Evolutionary conservation across 2,113 vertebrate species (phyloP).

Genomic region (Dasypus novemcinctus): DNA sequence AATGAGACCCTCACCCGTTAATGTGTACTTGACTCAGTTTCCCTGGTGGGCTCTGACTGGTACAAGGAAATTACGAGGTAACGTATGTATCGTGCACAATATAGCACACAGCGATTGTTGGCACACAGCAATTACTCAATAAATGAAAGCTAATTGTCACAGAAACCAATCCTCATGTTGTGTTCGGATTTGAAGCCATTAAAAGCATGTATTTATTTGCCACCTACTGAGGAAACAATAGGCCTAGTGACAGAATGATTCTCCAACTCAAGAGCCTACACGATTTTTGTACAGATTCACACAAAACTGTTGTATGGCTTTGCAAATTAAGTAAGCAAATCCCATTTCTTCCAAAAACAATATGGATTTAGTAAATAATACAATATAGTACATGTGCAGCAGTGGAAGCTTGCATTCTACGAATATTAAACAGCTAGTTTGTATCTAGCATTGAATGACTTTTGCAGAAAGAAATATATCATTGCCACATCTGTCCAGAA

Average conservation of each 20-base stretch:
- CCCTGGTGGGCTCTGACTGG: background rate
- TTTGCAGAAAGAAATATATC: slow-evolving; percentile 41
- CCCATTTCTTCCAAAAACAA: slow-evolving; percentile 57
- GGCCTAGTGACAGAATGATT: background rate
- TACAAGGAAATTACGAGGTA: background rate
- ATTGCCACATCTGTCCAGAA: slow-evolving; percentile 44
- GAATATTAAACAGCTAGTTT: slow-evolving; percentile 62
- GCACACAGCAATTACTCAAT: background rate
- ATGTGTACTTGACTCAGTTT: background rate
- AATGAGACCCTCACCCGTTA: background rate
- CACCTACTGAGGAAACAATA: background rate
- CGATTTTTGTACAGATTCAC: slow-evolving; percentile 44
- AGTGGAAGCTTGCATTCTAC: background rate
- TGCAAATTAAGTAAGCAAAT: slow-evolving; percentile 63
- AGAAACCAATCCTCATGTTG: background rate
- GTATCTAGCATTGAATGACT: slow-evolving; percentile 60
- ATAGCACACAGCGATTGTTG: background rate
- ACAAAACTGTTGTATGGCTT: slow-evolving; percentile 25
- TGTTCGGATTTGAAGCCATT: background rate
- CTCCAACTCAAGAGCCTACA: background rate
- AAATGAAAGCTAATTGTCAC: background rate
- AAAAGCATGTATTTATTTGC: background rate
- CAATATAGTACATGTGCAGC: slow-evolving; percentile 24
- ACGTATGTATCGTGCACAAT: rapidly evolving
- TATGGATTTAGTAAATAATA: slow-evolving; percentile 58